These are phyloP conservation scores for Turritopsis dohrnii DNA, from an alignment of 30 jellyfish, hydroid and myxozoan species.

Conservation along the genomic window DNA sequence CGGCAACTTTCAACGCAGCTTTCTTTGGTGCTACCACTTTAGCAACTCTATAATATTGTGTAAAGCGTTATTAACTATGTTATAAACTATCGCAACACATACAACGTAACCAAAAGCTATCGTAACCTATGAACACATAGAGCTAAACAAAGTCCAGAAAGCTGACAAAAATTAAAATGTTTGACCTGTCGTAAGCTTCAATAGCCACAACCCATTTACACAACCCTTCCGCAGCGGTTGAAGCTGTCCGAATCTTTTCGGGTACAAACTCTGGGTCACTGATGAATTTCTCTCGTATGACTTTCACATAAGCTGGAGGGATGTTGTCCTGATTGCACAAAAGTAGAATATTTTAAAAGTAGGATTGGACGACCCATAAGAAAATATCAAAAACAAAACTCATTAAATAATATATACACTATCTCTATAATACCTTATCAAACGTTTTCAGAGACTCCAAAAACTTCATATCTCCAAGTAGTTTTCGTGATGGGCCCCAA, in stretches of 20 bases:
- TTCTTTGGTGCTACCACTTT: slow-evolving; percentile 97
- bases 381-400: not conserved
- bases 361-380: not conserved
- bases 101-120: not conserved
- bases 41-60: slow-evolving; percentile 63
- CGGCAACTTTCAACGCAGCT: slow-evolving; percentile 93
- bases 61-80: not conserved
- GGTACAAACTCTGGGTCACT: slow-evolving; percentile 96
- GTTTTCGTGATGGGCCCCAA: slow-evolving; percentile 97
- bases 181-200: slow-evolving; percentile 95
- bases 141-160: not conserved
- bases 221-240: slow-evolving; percentile 98
- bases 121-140: too few species aligned
- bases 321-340: slow-evolving; percentile 75
- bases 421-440: slow-evolving; percentile 47
- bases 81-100: not conserved
- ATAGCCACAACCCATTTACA: slow-evolving; percentile 99
- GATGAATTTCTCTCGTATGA: slow-evolving; percentile 64
- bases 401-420: not conserved
- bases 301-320: slow-evolving; percentile 65
- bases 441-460: slow-evolving; percentile 82
- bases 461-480: slow-evolving; percentile 96
- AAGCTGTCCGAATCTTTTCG: slow-evolving; percentile 83
- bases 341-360: not conserved
- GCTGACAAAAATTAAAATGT: not conserved